A percentile compares a stretch with the other conserved stretches of the same genome.
Conservation (phyloP, 2,113 vertebrate genomes). For the Calcarius ornatus region DNA sequence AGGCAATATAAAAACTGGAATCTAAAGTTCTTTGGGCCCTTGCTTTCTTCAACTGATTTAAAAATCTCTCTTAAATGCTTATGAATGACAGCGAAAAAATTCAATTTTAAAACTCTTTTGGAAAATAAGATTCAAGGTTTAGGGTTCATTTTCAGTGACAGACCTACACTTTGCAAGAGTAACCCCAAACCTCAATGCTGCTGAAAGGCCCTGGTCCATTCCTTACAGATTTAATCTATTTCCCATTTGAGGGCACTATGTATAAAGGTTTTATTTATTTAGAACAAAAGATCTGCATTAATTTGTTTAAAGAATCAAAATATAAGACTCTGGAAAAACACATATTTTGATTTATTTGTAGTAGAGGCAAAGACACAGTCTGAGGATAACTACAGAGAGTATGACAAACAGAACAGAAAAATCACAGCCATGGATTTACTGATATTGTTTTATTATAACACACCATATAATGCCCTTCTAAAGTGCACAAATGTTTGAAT, state of each 20-base stretch:
- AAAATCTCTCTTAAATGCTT: background rate
- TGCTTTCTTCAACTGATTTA: background rate
- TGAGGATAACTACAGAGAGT: background rate
- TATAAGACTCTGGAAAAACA: background rate
- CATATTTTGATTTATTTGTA: background rate
- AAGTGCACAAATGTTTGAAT: background rate
- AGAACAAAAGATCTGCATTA: background rate
- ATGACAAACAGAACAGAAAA: background rate
- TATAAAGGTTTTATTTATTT: background rate
- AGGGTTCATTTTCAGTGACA: background rate
- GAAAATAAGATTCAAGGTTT: background rate
- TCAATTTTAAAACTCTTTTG: background rate
- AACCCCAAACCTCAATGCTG: background rate
- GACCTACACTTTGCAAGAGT: background rate
- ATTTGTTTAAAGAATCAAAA: background rate
- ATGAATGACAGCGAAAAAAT: fast-evolving
- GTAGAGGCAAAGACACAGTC: background rate
- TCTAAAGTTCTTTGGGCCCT: background rate
- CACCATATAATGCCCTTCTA: background rate
- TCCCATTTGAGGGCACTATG: background rate
- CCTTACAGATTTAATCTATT: background rate
- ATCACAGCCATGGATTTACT: background rate
- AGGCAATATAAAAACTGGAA: background rate
- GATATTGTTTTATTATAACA: background rate
- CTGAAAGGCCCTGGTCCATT: background rate